phyloP scores from a whole-genome alignment of 2,888 invertebrate species.

The Drosophila cognata region DNA sequence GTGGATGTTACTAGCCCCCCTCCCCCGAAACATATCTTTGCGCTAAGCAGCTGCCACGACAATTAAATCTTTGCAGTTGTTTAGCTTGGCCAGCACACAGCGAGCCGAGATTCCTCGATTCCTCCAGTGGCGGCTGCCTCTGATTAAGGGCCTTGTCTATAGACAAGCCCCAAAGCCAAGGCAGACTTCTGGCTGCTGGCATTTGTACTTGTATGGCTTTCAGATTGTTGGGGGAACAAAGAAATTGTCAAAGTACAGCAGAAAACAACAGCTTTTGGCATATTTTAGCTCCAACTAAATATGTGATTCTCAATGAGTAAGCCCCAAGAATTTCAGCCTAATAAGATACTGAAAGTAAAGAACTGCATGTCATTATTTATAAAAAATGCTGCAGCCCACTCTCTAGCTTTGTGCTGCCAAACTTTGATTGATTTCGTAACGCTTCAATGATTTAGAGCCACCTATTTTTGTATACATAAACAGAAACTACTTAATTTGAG shows the following conservation, averaged over 20 bases:
- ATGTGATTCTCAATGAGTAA: conserved; percentile 4
- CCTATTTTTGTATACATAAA: neutral
- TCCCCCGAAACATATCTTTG: conserved; percentile 19
- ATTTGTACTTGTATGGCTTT: conserved; percentile 68
- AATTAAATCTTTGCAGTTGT: conserved; percentile 79
- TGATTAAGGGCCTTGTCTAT: conserved; percentile 73
- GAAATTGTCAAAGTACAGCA: conserved; percentile 65
- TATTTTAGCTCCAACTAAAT: conserved; percentile 51
- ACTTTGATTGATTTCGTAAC: conserved; percentile 12
- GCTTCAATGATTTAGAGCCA: neutral
- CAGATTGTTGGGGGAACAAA: conserved; percentile 51
- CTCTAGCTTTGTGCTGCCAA: neutral
- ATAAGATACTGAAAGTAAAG: neutral
- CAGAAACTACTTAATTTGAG: neutral
- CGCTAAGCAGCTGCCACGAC: conserved; percentile 57
- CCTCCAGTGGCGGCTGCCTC: conserved; percentile 46
- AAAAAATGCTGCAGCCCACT: neutral
- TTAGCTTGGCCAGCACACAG: conserved; percentile 39
- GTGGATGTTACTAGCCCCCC: conserved; percentile 9
- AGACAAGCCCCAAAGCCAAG: conserved; percentile 11
- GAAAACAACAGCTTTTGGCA: conserved; percentile 73
- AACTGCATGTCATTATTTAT: neutral
- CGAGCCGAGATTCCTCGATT: conserved; percentile 64
- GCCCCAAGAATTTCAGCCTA: neutral
- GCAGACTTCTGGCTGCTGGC: conserved; percentile 33